These are phyloP conservation scores for Invenusta paracnida DNA, from an alignment of 2,888 invertebrate species.

Conservation along the genomic window DNA sequence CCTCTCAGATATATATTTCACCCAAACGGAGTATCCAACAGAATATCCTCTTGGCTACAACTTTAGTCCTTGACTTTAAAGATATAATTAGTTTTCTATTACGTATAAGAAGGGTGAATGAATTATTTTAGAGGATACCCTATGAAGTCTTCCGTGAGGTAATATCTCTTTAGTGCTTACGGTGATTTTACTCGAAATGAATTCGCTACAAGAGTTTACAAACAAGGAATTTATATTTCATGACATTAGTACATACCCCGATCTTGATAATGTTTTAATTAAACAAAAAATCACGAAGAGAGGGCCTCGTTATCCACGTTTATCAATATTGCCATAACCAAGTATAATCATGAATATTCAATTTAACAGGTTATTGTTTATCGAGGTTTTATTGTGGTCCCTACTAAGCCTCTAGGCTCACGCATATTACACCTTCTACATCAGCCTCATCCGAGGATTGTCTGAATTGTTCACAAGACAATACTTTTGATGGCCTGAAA, in stretches of 20 bases:
- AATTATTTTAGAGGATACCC: neutral
- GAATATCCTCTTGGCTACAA: no score
- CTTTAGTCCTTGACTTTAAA: no score
- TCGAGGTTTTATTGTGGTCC: slow-evolving; percentile 3
- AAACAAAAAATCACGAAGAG: neutral
- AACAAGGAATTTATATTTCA: neutral
- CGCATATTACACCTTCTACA: slow-evolving; percentile 19
- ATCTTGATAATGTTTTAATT: neutral
- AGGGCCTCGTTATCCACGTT: slow-evolving; percentile 1
- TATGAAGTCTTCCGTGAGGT: slow-evolving; percentile 9
- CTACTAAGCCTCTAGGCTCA: neutral
- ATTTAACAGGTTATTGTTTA: slow-evolving; percentile 3
- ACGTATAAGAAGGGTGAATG: neutral
- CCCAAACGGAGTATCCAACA: neutral
- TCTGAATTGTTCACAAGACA: slow-evolving; percentile 30
- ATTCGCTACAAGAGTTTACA: slow-evolving; percentile 14
- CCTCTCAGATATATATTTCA: neutral
- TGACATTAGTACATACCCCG: neutral
- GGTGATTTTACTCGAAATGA: slow-evolving; percentile 26
- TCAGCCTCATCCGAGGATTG: slow-evolving; percentile 33
- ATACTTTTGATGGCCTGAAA: slow-evolving; percentile 35
- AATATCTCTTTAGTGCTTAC: neutral
- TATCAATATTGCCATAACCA: neutral
- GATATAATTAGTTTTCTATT: no score
- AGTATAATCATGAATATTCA: slow-evolving; percentile 26